Evolutionary conservation across 2,113 vertebrate genomes (phyloP).

Genomic region (Chloebia gouldiae): DNA sequence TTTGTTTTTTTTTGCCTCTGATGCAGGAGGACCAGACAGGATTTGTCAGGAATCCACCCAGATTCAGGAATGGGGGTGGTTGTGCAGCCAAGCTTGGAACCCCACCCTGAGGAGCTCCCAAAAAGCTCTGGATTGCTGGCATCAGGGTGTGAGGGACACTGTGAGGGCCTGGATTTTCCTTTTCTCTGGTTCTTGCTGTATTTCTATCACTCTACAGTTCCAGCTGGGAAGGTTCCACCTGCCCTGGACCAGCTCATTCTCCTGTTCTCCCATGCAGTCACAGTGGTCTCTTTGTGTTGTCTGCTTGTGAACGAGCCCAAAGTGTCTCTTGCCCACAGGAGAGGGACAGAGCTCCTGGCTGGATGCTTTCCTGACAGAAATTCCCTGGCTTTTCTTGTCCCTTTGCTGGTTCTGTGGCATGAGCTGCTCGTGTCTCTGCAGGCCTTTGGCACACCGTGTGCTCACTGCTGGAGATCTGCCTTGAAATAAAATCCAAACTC

Average conservation of each 20-base stretch:
- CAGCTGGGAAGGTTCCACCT: not conserved
- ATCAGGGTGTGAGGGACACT: not conserved
- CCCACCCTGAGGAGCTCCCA: not conserved
- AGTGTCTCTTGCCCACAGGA: not conserved
- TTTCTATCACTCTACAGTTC: not conserved
- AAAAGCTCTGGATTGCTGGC: accelerated
- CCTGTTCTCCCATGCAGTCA: accelerated
- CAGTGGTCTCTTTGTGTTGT: not conserved
- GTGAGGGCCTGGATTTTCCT: not conserved
- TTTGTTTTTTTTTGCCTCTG: not conserved
- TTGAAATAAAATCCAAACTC: not conserved
- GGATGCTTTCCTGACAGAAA: not conserved
- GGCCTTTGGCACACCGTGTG: accelerated
- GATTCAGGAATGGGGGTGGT: not conserved
- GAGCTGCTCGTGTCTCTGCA: not conserved
- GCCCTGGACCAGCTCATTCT: not conserved
- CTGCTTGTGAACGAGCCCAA: not conserved
- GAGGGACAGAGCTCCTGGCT: not conserved
- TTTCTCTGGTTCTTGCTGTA: not conserved
- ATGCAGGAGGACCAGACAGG: not conserved
- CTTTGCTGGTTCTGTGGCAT: not conserved
- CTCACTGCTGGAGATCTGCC: not conserved
- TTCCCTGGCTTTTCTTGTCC: not conserved
- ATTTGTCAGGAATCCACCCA: not conserved
- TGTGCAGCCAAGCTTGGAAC: not conserved